A percentile compares a stretch with the other conserved stretches of the same genome.
phyloP scores from a whole-genome alignment of 2,888 invertebrate species.

The Microplitis manilae region DNA sequence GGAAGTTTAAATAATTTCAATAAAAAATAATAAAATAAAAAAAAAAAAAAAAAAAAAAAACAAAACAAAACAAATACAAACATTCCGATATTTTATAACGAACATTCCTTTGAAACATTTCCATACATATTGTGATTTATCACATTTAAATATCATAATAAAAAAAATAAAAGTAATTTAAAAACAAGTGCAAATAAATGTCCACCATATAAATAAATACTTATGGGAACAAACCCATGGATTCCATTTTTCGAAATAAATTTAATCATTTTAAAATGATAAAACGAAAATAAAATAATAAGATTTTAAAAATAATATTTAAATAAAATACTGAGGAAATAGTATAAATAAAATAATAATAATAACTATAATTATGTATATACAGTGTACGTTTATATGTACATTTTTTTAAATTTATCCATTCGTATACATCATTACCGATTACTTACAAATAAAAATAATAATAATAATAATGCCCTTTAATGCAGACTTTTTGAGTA shows the following conservation, averaged over 20 bases:
- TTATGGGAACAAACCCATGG: slow-evolving; percentile 9
- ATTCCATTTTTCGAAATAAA: slow-evolving; percentile 16
- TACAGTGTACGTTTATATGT: slow-evolving; percentile 37
- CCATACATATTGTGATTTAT: background rate
- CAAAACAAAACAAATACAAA: slow-evolving; percentile 1
- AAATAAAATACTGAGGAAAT: slow-evolving; percentile 13
- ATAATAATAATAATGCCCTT: slow-evolving; percentile 8
- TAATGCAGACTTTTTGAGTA: background rate
- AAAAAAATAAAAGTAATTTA: slow-evolving; percentile 4
- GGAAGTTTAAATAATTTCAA: slow-evolving; percentile 1
- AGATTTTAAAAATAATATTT: slow-evolving; percentile 10
- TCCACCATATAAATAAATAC: background rate
- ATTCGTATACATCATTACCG: slow-evolving; percentile 13
- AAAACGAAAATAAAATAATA: slow-evolving; percentile 16
- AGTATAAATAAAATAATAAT: slow-evolving; percentile 32
- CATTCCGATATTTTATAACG: slow-evolving; percentile 22
- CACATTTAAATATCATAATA: background rate
- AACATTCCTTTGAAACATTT: slow-evolving; percentile 23
- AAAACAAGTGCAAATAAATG: slow-evolving; percentile 22
- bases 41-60: background rate
- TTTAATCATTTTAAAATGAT: slow-evolving; percentile 9
- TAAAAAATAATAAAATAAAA: slow-evolving; percentile 8
- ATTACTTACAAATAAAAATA: background rate
- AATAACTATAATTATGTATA: slow-evolving; percentile 37
- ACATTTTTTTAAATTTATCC: slow-evolving; percentile 34